Evolutionary conservation across 2,888 invertebrate genomes (phyloP).

Genomic region (Acanthosepion lycidas): DNA sequence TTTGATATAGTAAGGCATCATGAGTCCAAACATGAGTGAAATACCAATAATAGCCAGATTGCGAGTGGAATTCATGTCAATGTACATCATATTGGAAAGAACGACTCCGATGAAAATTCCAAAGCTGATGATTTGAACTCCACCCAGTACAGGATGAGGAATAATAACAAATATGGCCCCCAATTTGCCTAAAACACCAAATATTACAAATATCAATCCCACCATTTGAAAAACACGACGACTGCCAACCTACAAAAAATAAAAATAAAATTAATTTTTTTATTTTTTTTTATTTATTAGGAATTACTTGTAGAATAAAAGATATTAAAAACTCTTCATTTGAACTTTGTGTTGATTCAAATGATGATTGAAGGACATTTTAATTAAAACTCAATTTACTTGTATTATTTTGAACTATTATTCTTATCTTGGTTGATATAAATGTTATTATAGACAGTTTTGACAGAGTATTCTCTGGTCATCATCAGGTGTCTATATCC

Average conservation of each 20-base stretch:
- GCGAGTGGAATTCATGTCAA: slow-evolving; percentile 84
- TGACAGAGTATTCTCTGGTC: too few species aligned
- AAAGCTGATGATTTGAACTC: slow-evolving; percentile 60
- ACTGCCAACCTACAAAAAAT: slow-evolving; percentile 69
- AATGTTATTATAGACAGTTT: too few species aligned
- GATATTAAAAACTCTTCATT: too few species aligned
- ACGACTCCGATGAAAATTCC: slow-evolving; percentile 60
- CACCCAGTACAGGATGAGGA: slow-evolving; percentile 75
- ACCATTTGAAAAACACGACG: slow-evolving; percentile 73
- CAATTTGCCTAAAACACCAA: slow-evolving; percentile 74
- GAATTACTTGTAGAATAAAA: too few species aligned
- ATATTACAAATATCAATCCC: slow-evolving; percentile 71
- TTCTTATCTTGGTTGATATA: too few species aligned
- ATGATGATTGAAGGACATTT: too few species aligned
- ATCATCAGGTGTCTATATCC: too few species aligned
- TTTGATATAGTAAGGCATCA: slow-evolving; percentile 65
- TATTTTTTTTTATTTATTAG: too few species aligned
- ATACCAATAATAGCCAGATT: slow-evolving; percentile 87
- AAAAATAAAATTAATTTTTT: too few species aligned
- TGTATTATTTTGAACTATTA: too few species aligned
- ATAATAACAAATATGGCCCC: slow-evolving; percentile 75
- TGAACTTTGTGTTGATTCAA: too few species aligned
- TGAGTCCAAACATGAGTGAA: slow-evolving; percentile 87
- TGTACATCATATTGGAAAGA: slow-evolving; percentile 68
- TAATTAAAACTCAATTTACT: too few species aligned